Evolutionary conservation across 1,140 invertebrate species (phyloP), one percentile per base, ranked within the genome.

Genomic region (Ganaspis sp.): DNA sequence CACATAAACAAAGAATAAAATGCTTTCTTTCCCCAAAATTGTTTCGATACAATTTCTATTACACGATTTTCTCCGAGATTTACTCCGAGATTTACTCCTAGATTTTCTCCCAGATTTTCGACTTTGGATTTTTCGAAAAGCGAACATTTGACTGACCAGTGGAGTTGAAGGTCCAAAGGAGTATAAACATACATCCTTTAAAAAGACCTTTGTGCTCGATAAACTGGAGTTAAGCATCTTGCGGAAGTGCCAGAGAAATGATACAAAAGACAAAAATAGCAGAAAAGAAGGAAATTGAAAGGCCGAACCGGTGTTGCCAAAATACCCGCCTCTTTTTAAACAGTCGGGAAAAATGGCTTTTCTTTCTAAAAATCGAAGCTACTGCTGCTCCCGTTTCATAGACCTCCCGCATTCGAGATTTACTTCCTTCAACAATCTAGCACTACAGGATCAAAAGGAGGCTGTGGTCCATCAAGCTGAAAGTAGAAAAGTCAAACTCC

Each of bases 401-500:
- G 58, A 64, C 58, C 58, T 64, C 58, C 58, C 58, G 23, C 26
- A 64, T 29, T 64, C n/a, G 4, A 64, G 12, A 29, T 64, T n/a
- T n/a, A 64, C 23, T 64, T 29, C 58, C 23, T 64, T 29, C 12
- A 29, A 15, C 58, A 26, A n/a, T 29, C 26, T 49, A 49, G n/a
- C 6, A 17, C 45, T n/a, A n/a, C 17, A 15, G 8, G 42, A 45
- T 1, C 5, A 29, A 29, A 64, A 64, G 26, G 12, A n/a, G 58
- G 58, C 58, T 64, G 58, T 64, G 58, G 58, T 64, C 58, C 58
- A 64, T 64, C 58, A 29, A 64, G 23, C 12, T 64, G 23, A 64
- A 64, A 64, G 23, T 49, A 34, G 12, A 64, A 64, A 64, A 64
- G 58, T 64, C 58, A 29, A 64, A 64, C 11, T 15, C 54, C 53